phyloP scores from a whole-genome alignment of 2,797 vertebrate genomes.

The Hypotaenidia philippensis region DNA sequence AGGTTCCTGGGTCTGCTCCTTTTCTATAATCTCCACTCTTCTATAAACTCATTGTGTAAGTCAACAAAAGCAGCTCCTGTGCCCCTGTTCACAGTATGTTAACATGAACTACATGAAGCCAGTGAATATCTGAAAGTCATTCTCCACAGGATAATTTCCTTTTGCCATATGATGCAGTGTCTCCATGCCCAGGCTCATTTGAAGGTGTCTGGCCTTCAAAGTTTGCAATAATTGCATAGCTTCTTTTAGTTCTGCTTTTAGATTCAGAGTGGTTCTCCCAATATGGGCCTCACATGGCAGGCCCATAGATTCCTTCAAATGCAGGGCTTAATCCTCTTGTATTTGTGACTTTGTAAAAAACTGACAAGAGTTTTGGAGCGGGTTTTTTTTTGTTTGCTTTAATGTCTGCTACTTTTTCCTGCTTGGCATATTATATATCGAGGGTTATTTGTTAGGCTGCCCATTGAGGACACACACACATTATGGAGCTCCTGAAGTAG shows the following conservation, averaged over 20 bases:
- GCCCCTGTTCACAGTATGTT: neutral
- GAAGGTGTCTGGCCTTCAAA: neutral
- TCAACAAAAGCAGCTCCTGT: slow-evolving; percentile 2
- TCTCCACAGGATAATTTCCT: neutral
- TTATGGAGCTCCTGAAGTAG: neutral
- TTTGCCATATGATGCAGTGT: neutral
- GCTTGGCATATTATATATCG: too few species aligned
- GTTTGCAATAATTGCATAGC: neutral
- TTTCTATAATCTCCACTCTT: neutral
- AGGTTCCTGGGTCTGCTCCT: neutral
- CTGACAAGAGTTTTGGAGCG: accelerated
- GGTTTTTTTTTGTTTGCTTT: neutral
- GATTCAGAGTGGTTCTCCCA: neutral
- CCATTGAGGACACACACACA: neutral
- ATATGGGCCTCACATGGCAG: neutral
- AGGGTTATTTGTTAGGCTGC: neutral
- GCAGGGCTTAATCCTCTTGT: neutral
- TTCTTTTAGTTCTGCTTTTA: neutral
- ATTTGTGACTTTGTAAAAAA: neutral
- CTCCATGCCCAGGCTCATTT: neutral
- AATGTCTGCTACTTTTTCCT: neutral
- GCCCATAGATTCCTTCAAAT: neutral
- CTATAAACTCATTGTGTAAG: neutral
- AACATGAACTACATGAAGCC: neutral
- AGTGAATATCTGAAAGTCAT: neutral